Base-by-base conservation (phyloP, 2,113 vertebrate genomes). In the Nannospalax galili region DNA sequence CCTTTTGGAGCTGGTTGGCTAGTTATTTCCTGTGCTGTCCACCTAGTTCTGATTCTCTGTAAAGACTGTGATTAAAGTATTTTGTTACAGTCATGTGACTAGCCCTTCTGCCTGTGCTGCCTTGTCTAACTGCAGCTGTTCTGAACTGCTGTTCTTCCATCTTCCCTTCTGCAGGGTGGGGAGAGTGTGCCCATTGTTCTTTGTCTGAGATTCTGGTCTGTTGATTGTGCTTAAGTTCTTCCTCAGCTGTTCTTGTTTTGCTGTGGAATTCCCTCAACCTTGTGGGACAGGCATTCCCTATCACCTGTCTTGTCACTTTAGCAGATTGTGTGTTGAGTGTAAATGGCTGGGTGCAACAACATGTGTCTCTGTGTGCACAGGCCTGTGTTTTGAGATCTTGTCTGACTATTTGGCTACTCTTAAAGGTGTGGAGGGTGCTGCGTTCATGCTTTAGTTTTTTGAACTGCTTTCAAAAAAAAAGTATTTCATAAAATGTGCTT, bases 171-270 rank as follows among this genome's bases (percentile, higher is more conserved):
- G 40, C 1, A 81, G 3, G 72, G 40, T 15, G 30, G 32, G 40
- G 35, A 42, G 62, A 72, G 58, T 30, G 58, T 30, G 19, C 32
- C 56, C 64, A 22, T 45, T 70, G 69, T 87, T 19, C 79, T 69
- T 14, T n/a, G 26, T 69, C 58, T n/a, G 16, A 19, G 28, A 3
- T 4, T 14, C 3, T 24, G 64, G 89, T 11, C 24, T 90, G 72
- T 65, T 65, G 37, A 22, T 78, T 81, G 93, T 79, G 79, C 80
- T 32, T 17, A 5, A 58, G 72, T 17, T 45, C 93, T 88, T 19
- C 42, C 79, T 90, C 97, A 95, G 96, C 97, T 97, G 96, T 81
- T 80, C 69, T 28, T 52, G 26, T 79, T 60, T 72, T 90, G 81
- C 79, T 30, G 4, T 92, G 89, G 79, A 89, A 95, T 95, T 77